Evolutionary conservation across 2,113 vertebrate genomes (phyloP), one percentile per base, ranked within the genome.

Genomic region (Herpetotheres cachinnans): DNA sequence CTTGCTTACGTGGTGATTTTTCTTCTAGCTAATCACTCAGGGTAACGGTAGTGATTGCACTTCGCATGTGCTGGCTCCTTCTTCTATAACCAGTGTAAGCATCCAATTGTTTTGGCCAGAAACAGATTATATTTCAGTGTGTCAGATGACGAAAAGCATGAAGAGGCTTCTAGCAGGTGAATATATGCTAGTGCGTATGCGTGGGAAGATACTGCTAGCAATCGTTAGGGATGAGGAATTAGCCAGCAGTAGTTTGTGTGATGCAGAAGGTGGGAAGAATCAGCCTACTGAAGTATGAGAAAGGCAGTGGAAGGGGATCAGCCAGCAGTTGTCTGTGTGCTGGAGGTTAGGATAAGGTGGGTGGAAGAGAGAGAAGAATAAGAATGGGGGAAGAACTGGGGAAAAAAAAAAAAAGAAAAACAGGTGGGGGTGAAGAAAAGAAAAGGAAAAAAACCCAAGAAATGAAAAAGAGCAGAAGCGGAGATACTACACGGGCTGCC

Each of bases 321-420:
- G 59, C 56, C 61, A 93, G 77, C 26, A 84, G 81, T 55, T 94
- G 72, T 79, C 81, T 96, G 1, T 63, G 83, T 82, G 55, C 69
- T 93, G 65, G 69, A 95, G 73, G 77, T 91, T 96, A 82, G 84
- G 59, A 67, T 66, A 66, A 91, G 29, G 81, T 84, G 61, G 77
- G 81, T 79, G 77, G 65, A 93, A 91, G 52, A 89, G 10, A 79
- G 15, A 44, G 50, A 86, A 88, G 50, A 85, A 70, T 73, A 46
- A 69, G 58, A 82, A 55, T 52, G 26, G 21, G 30, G 19, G 47
- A 90, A 93, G 47, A 63, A 52, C 7, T 30, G 9, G 7, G 10
- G 50, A 63, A 54, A 6, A n/a, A 54, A 22, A 6, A 34, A 26
- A 56, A 29, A 27, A 30, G 11, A 27, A 7, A 11, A 38, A 49